These are phyloP conservation scores for Pogoniulus pusillus DNA, from an alignment of 2,797 vertebrate species.

Conservation along the genomic window DNA sequence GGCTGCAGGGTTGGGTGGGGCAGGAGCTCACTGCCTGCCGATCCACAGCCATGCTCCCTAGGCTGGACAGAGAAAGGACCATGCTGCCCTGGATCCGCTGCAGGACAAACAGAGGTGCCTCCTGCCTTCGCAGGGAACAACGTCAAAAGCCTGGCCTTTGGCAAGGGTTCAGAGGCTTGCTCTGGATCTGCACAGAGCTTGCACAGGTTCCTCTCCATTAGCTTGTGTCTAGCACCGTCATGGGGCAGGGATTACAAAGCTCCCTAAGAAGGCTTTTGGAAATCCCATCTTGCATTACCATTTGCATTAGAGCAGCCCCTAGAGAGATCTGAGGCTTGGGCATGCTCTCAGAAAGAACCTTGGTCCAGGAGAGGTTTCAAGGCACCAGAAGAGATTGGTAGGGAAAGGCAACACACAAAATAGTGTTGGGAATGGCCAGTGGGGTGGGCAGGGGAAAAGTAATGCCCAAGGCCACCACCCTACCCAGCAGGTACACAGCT, in stretches of 20 bases:
- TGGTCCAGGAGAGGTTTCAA: neutral
- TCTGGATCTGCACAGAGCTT: neutral
- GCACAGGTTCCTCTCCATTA: constrained; percentile 22
- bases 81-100: neutral
- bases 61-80: neutral
- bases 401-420: neutral
- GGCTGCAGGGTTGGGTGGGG: neutral
- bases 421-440: neutral
- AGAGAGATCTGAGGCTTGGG: constrained; percentile 8
- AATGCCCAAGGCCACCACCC: neutral
- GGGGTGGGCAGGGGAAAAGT: neutral
- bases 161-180: neutral
- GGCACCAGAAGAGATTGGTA: neutral
- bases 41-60: neutral
- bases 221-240: constrained; percentile 41
- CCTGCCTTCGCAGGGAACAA: neutral
- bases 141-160: neutral
- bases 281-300: constrained; percentile 50
- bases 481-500: neutral
- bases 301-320: constrained; percentile 34
- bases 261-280: constrained; percentile 62
- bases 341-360: neutral
- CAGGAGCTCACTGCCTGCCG: neutral
- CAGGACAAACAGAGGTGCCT: neutral
- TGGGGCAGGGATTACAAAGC: constrained; percentile 60